Percentiles rank a stretch among this genome's conserved stretches.
phyloP scores from a whole-genome alignment of 2,113 vertebrate species.

The Rhinoderma darwinii region DNA sequence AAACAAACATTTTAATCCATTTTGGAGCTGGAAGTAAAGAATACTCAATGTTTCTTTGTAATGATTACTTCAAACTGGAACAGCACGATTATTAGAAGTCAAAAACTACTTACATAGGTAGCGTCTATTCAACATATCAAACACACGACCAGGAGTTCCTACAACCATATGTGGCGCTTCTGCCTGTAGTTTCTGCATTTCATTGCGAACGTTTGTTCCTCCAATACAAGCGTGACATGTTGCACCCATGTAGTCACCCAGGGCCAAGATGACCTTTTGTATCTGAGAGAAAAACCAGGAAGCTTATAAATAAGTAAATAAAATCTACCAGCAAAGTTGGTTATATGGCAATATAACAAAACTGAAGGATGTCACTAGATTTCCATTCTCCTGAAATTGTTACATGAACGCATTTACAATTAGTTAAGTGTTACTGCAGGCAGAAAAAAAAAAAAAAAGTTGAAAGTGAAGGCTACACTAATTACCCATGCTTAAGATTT shows the following conservation, averaged over 20 bases:
- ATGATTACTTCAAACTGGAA: no score
- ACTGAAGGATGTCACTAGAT: no score
- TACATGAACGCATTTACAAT: no score
- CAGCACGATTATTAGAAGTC: neutral
- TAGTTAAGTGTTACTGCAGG: no score
- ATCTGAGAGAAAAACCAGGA: slow-evolving; percentile 72
- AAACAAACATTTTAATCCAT: slow-evolving; percentile 98
- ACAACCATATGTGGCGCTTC: slow-evolving; percentile 88
- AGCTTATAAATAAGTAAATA: neutral
- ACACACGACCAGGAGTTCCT: slow-evolving; percentile 86
- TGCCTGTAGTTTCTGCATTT: slow-evolving; percentile 88
- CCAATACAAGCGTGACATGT: slow-evolving; percentile 89
- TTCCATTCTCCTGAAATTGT: no score
- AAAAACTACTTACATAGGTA: slow-evolving; percentile 82
- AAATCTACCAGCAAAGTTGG: no score
- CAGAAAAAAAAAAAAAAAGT: no score
- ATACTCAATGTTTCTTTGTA: no score
- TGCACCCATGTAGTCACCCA: slow-evolving; percentile 90
- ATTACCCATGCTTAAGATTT: no score
- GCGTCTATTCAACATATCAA: slow-evolving; percentile 86
- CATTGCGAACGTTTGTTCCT: slow-evolving; percentile 87
- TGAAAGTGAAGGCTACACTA: no score
- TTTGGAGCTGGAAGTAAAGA: slow-evolving; percentile 80
- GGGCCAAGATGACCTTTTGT: slow-evolving; percentile 86
- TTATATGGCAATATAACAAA: no score